phyloP scores from a whole-genome alignment of 2,797 vertebrate species.

The Argyrosomus regius region DNA sequence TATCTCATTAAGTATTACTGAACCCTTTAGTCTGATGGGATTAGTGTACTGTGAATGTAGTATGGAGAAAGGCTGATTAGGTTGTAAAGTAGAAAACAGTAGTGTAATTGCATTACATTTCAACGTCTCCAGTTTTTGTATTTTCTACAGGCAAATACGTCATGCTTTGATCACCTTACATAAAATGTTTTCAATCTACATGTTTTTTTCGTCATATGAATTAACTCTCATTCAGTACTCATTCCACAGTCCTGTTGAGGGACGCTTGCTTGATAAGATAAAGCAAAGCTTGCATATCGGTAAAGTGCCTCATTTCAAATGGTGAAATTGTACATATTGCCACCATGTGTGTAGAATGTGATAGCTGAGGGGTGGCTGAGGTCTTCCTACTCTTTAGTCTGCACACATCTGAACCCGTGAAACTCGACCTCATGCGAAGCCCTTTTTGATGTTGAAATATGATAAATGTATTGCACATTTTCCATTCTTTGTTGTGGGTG shows the following conservation, averaged over 20 bases:
- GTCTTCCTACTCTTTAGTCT: background rate
- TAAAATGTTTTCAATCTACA: background rate
- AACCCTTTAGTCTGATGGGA: constrained; percentile 69
- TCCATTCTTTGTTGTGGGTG: background rate
- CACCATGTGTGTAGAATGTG: background rate
- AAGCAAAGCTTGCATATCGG: background rate
- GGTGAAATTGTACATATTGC: background rate
- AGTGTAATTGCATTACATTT: constrained; percentile 48
- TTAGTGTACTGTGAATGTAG: constrained; percentile 70
- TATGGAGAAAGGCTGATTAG: constrained; percentile 64
- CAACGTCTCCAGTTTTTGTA: constrained; percentile 30
- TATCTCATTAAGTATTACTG: constrained; percentile 76
- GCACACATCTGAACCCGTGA: constrained; percentile 1
- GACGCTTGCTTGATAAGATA: constrained; percentile 9
- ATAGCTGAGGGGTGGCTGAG: background rate
- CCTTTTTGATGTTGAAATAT: background rate
- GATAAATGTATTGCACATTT: background rate
- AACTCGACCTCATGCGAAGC: background rate
- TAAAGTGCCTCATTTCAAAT: background rate
- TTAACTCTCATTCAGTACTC: background rate
- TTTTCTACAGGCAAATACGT: constrained; percentile 19
- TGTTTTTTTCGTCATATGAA: background rate
- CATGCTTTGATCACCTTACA: background rate
- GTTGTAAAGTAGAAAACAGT: constrained; percentile 53
- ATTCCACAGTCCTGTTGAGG: background rate